A percentile compares a stretch with the other conserved stretches of the same genome.
These are phyloP conservation scores for Corydoras maculifer DNA, from an alignment of 2,113 vertebrate species.

Conservation along the genomic window DNA sequence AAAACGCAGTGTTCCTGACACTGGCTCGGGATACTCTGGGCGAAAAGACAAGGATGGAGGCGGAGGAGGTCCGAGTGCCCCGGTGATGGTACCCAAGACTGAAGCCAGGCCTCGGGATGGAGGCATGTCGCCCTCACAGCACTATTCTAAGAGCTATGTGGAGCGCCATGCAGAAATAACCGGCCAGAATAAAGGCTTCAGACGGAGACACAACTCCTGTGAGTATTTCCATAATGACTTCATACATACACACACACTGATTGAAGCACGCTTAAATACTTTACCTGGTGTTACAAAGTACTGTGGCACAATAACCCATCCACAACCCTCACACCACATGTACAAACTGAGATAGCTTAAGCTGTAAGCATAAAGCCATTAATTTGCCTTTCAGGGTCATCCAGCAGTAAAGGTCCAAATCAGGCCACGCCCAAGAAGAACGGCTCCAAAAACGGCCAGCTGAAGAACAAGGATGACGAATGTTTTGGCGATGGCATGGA, in stretches of 20 bases:
- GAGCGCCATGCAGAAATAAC: slow-evolving; percentile 78
- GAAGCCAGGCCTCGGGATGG: slow-evolving; percentile 63
- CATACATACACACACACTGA: too few species aligned
- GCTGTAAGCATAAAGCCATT: too few species aligned
- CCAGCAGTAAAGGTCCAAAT: slow-evolving; percentile 82
- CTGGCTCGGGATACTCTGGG: slow-evolving; percentile 51
- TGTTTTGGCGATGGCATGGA: slow-evolving; percentile 91
- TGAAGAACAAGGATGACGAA: slow-evolving; percentile 90
- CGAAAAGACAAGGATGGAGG: slow-evolving; percentile 38
- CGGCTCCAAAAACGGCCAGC: slow-evolving; percentile 81
- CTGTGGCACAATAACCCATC: too few species aligned
- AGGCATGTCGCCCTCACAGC: slow-evolving; percentile 69
- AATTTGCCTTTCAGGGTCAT: slow-evolving; percentile 74
- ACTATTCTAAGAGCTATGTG: slow-evolving; percentile 86
- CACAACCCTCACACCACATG: too few species aligned
- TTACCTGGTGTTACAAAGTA: too few species aligned
- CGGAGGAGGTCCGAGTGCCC: slow-evolving; percentile 59
- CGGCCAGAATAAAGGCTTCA: slow-evolving; percentile 80
- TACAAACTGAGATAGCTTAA: too few species aligned
- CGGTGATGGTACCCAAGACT: slow-evolving; percentile 76
- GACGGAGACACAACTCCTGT: slow-evolving; percentile 94
- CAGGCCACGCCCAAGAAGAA: slow-evolving; percentile 93
- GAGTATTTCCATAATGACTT: slow-evolving; percentile 51
- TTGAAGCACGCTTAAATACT: too few species aligned
- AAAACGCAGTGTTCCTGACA: slow-evolving; percentile 41